Evolutionary conservation across 1,140 invertebrate species (phyloP).

Genomic region (Drosophila sp.): DNA sequence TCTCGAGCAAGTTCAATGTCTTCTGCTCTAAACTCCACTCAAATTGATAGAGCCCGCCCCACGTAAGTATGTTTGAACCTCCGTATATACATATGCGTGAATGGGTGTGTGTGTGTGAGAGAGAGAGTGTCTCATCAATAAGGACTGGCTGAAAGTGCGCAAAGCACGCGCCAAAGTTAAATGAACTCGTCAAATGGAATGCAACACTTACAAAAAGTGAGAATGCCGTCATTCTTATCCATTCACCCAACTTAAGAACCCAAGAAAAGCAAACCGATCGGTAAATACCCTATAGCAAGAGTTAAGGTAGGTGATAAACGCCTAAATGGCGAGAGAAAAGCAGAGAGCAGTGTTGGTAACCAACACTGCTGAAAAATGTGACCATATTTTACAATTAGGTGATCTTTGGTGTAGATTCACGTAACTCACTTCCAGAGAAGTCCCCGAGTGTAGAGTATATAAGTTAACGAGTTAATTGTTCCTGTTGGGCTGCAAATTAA

Average conservation of each 20-base stretch:
- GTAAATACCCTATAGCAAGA: conserved; percentile 28
- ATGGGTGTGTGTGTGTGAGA: conserved; percentile 3
- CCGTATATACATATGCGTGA: neutral
- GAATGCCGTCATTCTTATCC: conserved; percentile 41
- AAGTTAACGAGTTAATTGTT: neutral
- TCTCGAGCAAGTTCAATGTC: conserved; percentile 50
- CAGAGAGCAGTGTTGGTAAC: neutral
- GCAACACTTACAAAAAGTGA: conserved; percentile 39
- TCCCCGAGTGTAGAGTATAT: neutral
- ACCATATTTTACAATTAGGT: neutral
- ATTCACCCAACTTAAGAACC: conserved; percentile 35
- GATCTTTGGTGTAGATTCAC: neutral
- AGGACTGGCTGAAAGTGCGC: conserved; percentile 17
- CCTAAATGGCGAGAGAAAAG: too few relatives aligned
- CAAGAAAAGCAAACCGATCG: neutral
- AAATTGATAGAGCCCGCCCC: conserved; percentile 25
- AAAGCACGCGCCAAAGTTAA: conserved; percentile 53
- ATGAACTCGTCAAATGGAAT: conserved; percentile 45
- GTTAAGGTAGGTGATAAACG: too few relatives aligned
- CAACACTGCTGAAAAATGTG: neutral
- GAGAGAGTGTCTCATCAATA: conserved; percentile 6
- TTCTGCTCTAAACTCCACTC: conserved; percentile 15
- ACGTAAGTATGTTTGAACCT: conserved; percentile 7
- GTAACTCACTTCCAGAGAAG: neutral
- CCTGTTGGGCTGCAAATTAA: conserved; percentile 5